Percentiles rank a stretch among this genome's conserved stretches.
phyloP scores from a whole-genome alignment of 2,113 vertebrate genomes.

The Cromileptes altivelis region DNA sequence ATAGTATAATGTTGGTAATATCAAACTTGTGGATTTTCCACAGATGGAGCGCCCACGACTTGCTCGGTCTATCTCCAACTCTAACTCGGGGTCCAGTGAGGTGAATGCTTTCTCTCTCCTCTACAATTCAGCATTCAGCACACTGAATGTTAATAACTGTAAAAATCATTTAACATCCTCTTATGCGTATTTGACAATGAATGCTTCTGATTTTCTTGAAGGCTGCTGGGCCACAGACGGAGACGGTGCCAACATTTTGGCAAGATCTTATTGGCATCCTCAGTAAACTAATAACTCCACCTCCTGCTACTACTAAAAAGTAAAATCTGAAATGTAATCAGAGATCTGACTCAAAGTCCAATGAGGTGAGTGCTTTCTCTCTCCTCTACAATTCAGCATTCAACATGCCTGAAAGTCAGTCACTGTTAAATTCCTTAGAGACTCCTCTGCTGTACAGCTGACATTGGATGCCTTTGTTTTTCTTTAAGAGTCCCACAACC shows the following conservation, averaged over 20 bases:
- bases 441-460: background rate
- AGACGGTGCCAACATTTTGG: too few species aligned
- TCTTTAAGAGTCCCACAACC: too few species aligned
- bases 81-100: background rate
- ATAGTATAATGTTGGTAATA: background rate
- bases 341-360: background rate
- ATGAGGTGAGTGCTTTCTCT: background rate
- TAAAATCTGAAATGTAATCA: too few species aligned
- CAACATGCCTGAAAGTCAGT: background rate
- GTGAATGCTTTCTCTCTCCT: background rate
- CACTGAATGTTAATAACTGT: background rate
- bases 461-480: slow-evolving; percentile 1
- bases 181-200: background rate
- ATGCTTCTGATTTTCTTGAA: slow-evolving; percentile 7
- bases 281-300: too few species aligned
- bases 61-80: background rate
- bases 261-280: too few species aligned
- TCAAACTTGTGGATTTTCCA: background rate
- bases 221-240: too few species aligned
- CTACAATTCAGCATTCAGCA: background rate
- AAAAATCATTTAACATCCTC: background rate
- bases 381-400: background rate
- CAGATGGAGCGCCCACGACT: slow-evolving; percentile 10
- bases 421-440: background rate
- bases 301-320: too few species aligned